Evolutionary conservation across 2,113 vertebrate genomes (phyloP).

Genomic region (Datnioides undecimradiatus): DNA sequence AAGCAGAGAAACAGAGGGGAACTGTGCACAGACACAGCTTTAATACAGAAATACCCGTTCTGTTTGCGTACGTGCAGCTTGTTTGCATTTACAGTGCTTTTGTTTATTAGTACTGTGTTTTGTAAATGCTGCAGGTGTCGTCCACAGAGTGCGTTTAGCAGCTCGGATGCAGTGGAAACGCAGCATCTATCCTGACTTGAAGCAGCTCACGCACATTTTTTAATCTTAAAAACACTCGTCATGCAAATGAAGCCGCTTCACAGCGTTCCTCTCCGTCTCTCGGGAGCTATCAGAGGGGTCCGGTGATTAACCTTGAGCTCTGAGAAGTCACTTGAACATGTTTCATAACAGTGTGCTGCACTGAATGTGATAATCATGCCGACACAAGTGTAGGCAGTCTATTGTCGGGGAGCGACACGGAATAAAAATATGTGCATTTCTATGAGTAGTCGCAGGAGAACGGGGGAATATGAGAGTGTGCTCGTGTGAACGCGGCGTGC

Average conservation of each 20-base stretch:
- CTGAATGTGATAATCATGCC: conserved; percentile 32
- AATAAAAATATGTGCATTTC: background rate
- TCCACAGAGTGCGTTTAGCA: too few relatives aligned
- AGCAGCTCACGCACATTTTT: too few relatives aligned
- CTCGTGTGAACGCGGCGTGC: background rate
- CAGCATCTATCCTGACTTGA: too few relatives aligned
- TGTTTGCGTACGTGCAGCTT: too few relatives aligned
- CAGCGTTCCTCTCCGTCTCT: background rate
- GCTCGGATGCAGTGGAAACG: too few relatives aligned
- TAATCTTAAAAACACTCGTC: background rate
- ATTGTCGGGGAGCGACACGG: background rate
- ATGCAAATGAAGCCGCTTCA: conserved; percentile 25
- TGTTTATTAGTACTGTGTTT: too few relatives aligned
- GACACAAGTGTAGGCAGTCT: conserved; percentile 17
- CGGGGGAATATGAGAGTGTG: background rate
- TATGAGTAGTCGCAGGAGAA: background rate
- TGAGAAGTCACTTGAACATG: conserved; percentile 27
- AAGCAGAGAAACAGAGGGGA: too few relatives aligned
- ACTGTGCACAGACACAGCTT: too few relatives aligned
- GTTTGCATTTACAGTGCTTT: too few relatives aligned
- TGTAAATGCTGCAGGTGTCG: too few relatives aligned
- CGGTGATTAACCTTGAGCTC: conserved; percentile 27
- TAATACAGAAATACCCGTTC: too few relatives aligned
- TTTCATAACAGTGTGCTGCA: background rate
- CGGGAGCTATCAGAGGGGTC: conserved; percentile 5